Base-by-base conservation (phyloP, 1,140 invertebrate species). In the Psix sp. region DNA sequence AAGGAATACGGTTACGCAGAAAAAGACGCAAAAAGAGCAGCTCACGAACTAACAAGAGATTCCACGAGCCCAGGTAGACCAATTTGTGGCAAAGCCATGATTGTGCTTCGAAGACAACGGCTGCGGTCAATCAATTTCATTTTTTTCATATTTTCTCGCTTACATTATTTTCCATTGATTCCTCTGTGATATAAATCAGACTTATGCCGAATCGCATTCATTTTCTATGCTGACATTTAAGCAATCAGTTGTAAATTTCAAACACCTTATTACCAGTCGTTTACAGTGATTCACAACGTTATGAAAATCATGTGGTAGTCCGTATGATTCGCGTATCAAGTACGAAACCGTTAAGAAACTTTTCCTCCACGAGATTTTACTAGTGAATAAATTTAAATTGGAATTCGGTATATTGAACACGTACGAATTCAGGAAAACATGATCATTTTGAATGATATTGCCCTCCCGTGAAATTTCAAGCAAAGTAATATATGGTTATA, bases 41-140 rank as follows among this genome's bases (percentile, higher is more conserved):
- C 13, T 31, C 54, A 56, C 11, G 54, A 40, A 60, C 49, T 74
- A 76, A 76, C 73, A 57, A 71, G 73, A 43, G 60, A 65, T 66
- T 46, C 60, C 38, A 26, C 31, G 52, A 56, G 48, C 35, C 26
- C 59, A 56, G 60, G 60, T 65, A 74, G 57, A 63, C 56, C 57
- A 67, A 74, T 74, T 74, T 56, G 70, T 73, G 70, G 70, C 70
- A 59, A 73, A 65, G 54, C 48, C 48, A 63, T 57, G 52, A 62
- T 63, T 66, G 56, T 48, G 39, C 39, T 43, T 15, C 57, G 42
- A 40, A n/a, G n/a, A n/a, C n/a, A n/a, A n/a, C n/a, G n/a, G n/a
- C 46, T 16, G 40, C 40, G 62, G 66, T 46, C 60, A 56, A 73
- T 66, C 54, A 73, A 59, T 66, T 60, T 66, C 46, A 18, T 51